phyloP scores from a whole-genome alignment of 2,797 vertebrate species.

The Darevskia mixta region DNA sequence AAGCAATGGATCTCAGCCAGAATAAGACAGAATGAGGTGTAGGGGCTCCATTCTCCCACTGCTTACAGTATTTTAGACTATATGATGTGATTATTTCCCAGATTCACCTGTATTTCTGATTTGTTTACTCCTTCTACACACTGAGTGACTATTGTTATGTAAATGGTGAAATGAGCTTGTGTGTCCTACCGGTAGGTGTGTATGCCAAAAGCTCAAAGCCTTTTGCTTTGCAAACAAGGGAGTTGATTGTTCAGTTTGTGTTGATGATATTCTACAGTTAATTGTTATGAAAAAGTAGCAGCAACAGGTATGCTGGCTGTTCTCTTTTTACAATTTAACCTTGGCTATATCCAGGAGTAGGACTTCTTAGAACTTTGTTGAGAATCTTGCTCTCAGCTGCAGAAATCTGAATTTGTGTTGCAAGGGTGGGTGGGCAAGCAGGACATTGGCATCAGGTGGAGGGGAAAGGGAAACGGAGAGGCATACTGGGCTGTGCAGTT shows the following conservation, averaged over 20 bases:
- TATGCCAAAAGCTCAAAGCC: not conserved
- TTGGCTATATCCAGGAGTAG: not conserved
- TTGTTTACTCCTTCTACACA: not conserved
- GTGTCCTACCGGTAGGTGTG: no score
- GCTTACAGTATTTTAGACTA: not conserved
- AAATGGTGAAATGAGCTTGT: not conserved
- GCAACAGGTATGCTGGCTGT: no score
- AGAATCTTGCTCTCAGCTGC: not conserved
- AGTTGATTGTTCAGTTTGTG: not conserved
- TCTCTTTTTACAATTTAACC: not conserved
- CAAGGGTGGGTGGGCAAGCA: not conserved
- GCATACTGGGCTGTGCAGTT: not conserved
- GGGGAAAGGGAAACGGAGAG: constrained; percentile 28
- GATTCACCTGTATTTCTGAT: not conserved
- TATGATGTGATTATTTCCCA: not conserved
- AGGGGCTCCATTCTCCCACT: not conserved
- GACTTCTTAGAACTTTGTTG: not conserved
- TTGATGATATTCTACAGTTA: not conserved
- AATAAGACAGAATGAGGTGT: not conserved
- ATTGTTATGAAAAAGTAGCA: not conserved
- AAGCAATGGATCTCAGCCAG: not conserved
- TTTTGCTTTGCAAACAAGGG: not conserved
- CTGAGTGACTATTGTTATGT: not conserved
- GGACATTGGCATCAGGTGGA: not conserved
- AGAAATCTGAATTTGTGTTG: not conserved